phyloP scores from a whole-genome alignment of 1,140 invertebrate genomes.

The Eumeta japonica region DNA sequence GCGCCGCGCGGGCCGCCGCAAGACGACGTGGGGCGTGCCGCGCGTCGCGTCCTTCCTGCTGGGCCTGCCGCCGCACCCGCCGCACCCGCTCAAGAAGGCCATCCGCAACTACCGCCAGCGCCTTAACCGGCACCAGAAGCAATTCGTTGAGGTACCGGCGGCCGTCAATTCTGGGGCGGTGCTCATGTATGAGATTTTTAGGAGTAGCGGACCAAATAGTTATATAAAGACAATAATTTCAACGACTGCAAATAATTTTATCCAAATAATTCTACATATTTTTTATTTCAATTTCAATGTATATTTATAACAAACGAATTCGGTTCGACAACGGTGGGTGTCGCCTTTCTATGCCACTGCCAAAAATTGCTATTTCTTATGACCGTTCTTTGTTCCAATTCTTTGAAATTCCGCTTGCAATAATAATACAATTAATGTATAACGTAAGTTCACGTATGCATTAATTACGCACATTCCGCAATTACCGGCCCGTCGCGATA shows the following conservation, averaged over 20 bases:
- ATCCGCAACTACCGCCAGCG: constrained; percentile 37
- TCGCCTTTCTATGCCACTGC: too few relatives aligned
- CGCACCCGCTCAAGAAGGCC: constrained; percentile 41
- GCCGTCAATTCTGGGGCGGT: background rate
- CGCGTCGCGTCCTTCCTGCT: constrained; percentile 45
- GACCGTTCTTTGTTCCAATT: too few relatives aligned
- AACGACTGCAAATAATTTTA: background rate
- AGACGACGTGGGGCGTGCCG: constrained; percentile 30
- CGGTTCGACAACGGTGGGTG: too few relatives aligned
- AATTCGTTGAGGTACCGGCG: constrained; percentile 38
- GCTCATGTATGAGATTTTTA: background rate
- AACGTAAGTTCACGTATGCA: background rate
- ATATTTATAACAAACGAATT: too few relatives aligned
- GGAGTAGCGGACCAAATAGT: background rate
- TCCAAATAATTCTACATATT: background rate
- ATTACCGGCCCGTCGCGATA: too few relatives aligned
- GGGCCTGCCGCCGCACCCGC: constrained; percentile 35
- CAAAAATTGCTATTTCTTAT: too few relatives aligned
- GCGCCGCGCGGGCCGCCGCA: constrained; percentile 21
- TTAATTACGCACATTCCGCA: too few relatives aligned
- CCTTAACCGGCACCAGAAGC: constrained; percentile 35
- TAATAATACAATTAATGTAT: too few relatives aligned
- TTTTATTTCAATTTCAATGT: background rate
- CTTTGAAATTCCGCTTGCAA: too few relatives aligned
- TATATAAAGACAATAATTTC: background rate